A percentile compares a stretch with the other conserved stretches of the same genome.
phyloP scores from a whole-genome alignment of 2,797 vertebrate species.

The Ammospiza maritima region DNA sequence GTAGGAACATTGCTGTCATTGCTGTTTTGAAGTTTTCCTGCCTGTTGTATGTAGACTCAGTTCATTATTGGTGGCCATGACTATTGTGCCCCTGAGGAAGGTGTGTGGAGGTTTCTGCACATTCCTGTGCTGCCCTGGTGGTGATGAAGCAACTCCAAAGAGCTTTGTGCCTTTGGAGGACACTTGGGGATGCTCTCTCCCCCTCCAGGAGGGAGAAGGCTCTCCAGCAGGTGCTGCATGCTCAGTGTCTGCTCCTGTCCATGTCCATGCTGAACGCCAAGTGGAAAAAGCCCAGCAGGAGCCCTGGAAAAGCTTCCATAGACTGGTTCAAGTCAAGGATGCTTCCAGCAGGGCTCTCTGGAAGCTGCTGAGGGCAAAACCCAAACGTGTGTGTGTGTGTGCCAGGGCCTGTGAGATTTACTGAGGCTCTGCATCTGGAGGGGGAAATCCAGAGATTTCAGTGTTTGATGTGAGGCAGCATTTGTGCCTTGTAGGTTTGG shows the following conservation, averaged over 20 bases:
- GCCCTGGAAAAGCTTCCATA: background rate
- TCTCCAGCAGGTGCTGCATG: background rate
- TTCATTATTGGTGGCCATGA: rapidly evolving
- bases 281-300: background rate
- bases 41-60: rapidly evolving
- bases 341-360: background rate
- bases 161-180: background rate
- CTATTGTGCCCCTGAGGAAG: background rate
- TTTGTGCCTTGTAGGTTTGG: background rate
- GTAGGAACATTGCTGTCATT: background rate
- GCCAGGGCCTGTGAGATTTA: background rate
- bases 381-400: background rate
- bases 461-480: background rate
- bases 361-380: background rate
- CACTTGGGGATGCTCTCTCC: background rate
- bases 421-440: no score
- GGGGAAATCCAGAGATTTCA: rapidly evolving
- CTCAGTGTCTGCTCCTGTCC: background rate
- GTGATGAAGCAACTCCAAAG: background rate
- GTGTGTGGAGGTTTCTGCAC: rapidly evolving
- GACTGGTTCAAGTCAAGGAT: background rate
- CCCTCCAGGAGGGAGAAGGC: background rate
- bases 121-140: rapidly evolving
- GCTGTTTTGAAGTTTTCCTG: background rate
- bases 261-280: rapidly evolving